Percentiles rank a stretch among this genome's conserved stretches.
Evolutionary conservation across 2,888 invertebrate species (phyloP).

Genomic region (Papilio protenor): DNA sequence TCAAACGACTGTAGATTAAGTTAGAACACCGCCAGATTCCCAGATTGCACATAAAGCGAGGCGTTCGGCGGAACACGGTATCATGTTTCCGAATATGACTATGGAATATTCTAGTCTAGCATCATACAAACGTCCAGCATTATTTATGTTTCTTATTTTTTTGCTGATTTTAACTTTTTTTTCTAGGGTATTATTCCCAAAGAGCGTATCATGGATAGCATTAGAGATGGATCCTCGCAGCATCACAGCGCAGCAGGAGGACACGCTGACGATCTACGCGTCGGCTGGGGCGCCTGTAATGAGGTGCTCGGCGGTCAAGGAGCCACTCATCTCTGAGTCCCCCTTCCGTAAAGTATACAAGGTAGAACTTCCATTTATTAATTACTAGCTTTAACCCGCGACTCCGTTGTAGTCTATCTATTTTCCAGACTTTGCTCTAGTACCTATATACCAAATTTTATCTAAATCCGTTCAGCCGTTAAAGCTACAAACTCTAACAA

Average conservation of each 20-base stretch:
- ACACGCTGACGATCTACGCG: constrained; percentile 88
- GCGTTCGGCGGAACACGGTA: too few relatives aligned
- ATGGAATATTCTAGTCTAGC: too few relatives aligned
- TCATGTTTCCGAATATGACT: too few relatives aligned
- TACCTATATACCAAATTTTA: background rate
- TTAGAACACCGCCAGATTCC: too few relatives aligned
- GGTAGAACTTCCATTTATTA: constrained; percentile 61
- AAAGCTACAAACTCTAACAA: too few relatives aligned
- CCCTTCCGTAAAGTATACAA: constrained; percentile 80
- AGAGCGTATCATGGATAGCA: constrained; percentile 95
- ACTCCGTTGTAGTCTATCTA: too few relatives aligned
- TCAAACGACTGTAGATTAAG: too few relatives aligned
- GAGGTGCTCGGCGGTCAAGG: constrained; percentile 62
- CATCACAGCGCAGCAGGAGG: constrained; percentile 96
- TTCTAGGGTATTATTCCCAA: constrained; percentile 92
- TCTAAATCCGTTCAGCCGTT: background rate
- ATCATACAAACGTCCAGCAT: too few relatives aligned
- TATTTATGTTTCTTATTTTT: too few relatives aligned
- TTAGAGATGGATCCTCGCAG: constrained; percentile 97
- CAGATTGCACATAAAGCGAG: too few relatives aligned
- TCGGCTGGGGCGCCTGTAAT: constrained; percentile 71
- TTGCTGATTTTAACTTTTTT: background rate
- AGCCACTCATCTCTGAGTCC: constrained; percentile 62
- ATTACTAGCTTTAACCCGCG: constrained; percentile 19
- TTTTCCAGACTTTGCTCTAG: too few relatives aligned